phyloP scores from a whole-genome alignment of 2,888 invertebrate species.

The Pseudococcus viburni region DNA sequence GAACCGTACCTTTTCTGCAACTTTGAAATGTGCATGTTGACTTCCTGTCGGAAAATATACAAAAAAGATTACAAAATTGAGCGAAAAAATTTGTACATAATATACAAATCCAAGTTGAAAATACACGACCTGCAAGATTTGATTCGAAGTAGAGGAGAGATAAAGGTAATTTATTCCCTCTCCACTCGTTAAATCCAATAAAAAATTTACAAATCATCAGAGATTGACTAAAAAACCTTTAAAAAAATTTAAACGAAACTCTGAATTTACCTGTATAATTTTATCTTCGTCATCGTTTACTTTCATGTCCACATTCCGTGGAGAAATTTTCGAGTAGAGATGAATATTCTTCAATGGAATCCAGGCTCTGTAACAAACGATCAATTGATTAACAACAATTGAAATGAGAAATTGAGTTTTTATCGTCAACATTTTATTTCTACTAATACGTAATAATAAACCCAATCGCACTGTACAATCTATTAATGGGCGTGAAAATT shows the following conservation, averaged over 20 bases:
- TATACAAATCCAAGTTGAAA: no score
- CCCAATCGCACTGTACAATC: not conserved
- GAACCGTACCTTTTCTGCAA: slow-evolving; percentile 80
- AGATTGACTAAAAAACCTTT: no score
- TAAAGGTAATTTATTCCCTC: no score
- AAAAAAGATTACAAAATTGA: not conserved
- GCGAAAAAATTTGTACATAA: not conserved
- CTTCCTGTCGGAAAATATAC: slow-evolving; percentile 75
- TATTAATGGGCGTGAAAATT: not conserved
- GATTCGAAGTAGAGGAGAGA: no score
- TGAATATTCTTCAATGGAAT: slow-evolving; percentile 81
- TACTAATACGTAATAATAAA: not conserved
- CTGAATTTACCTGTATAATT: slow-evolving; percentile 50
- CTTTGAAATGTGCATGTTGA: slow-evolving; percentile 74
- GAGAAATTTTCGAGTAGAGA: slow-evolving; percentile 84
- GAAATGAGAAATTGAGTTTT: not conserved
- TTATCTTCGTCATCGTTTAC: slow-evolving; percentile 35
- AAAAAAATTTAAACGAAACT: no score
- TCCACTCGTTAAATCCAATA: no score
- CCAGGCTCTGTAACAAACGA: slow-evolving; percentile 72
- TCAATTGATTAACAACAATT: not conserved
- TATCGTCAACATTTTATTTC: no score
- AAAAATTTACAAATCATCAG: no score
- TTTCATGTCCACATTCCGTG: slow-evolving; percentile 67
- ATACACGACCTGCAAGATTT: no score